Conservation (phyloP, 2,113 vertebrate genomes). For the Columba livia region DNA sequence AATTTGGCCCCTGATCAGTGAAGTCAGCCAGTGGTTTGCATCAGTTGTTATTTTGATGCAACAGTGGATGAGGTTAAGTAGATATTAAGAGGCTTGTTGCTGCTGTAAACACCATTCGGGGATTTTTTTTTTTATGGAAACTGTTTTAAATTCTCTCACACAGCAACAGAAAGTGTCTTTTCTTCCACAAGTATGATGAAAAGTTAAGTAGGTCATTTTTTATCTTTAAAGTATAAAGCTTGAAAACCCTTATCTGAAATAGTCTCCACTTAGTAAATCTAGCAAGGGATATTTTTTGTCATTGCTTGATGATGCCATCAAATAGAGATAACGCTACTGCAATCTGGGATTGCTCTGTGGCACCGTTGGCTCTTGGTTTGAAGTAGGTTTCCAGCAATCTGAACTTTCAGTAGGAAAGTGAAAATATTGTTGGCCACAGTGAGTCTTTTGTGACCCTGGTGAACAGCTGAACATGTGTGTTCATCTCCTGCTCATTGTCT, state of each 20-base stretch:
- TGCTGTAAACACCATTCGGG: not conserved
- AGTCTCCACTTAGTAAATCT: not conserved
- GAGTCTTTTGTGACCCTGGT: not conserved
- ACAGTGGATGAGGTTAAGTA: not conserved
- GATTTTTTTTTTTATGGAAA: not conserved
- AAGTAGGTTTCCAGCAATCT: not conserved
- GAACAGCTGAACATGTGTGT: not conserved
- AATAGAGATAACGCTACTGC: not conserved
- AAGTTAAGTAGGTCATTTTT: conserved; percentile 16
- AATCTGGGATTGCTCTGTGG: not conserved
- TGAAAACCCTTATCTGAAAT: not conserved
- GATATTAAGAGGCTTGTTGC: not conserved
- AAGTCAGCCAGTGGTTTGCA: not conserved
- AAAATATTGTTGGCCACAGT: not conserved
- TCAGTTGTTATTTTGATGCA: not conserved
- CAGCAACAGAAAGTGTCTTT: not conserved
- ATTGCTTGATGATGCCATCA: not conserved
- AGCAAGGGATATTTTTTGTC: not conserved
- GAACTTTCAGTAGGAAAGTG: not conserved
- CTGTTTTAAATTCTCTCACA: not conserved
- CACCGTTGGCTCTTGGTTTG: not conserved
- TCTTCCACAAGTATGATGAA: not conserved
- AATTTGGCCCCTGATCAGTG: not conserved
- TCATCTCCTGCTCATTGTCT: not conserved
- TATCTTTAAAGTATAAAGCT: not conserved